Evolutionary conservation across 1,140 invertebrate genomes (phyloP).

Genomic region (Cherax destructor): DNA sequence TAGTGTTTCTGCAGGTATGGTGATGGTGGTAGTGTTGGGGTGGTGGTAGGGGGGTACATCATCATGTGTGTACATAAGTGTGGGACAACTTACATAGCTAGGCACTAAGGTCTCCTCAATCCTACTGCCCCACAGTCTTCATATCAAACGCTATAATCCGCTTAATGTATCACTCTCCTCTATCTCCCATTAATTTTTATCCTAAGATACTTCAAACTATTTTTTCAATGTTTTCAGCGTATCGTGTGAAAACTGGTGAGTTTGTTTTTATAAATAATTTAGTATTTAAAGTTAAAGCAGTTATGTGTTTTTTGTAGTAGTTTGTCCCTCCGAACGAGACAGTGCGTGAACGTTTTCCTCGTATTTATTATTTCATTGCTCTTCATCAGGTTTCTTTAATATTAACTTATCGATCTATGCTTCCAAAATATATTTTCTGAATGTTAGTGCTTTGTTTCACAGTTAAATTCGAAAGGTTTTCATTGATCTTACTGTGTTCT

Average conservation of each 20-base stretch:
- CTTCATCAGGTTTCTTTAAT: neutral
- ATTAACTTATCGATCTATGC: neutral
- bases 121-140: slow-evolving; percentile 5
- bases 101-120: neutral
- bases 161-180: neutral
- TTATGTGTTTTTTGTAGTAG: slow-evolving; percentile 3
- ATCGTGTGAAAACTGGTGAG: too few species aligned
- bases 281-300: neutral
- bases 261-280: too few species aligned
- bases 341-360: slow-evolving; percentile 30
- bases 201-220: too few species aligned
- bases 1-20: neutral
- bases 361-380: neutral
- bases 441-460: too few species aligned
- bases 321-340: slow-evolving; percentile 31
- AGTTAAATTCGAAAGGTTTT: too few species aligned
- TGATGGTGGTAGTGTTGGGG: neutral
- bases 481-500: too few species aligned
- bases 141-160: slow-evolving; percentile 19
- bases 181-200: too few species aligned
- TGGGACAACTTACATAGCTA: neutral
- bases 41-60: neutral
- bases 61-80: too few species aligned
- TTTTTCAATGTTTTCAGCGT: too few species aligned
- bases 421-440: too few species aligned